A percentile compares a stretch with the other conserved stretches of the same genome.
These are phyloP conservation scores for Tauraco hartlaubi DNA, from an alignment of 2,797 vertebrate genomes.

Conservation along the genomic window DNA sequence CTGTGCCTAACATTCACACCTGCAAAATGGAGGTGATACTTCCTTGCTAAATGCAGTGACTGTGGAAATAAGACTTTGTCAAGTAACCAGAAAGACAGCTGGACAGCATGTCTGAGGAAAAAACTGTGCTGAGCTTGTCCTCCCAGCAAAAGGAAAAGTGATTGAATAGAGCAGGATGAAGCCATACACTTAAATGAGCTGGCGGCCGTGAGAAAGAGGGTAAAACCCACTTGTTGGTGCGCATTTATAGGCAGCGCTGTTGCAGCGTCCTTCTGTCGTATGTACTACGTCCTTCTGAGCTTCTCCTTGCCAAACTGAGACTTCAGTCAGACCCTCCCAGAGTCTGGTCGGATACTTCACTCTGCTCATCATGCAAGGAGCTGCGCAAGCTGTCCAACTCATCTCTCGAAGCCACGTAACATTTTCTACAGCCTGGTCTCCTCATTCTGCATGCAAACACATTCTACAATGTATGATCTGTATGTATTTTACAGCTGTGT, in stretches of 20 bases:
- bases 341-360: neutral
- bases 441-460: neutral
- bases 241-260: neutral
- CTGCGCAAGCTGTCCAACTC: neutral
- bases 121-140: neutral
- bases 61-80: neutral
- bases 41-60: neutral
- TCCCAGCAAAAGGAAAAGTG: neutral
- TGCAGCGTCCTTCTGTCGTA: neutral
- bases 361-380: neutral
- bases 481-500: no score
- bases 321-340: neutral
- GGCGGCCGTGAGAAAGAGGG: neutral
- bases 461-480: neutral
- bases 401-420: accelerated
- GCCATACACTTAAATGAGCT: neutral
- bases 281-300: neutral
- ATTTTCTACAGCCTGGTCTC: neutral
- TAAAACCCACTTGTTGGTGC: neutral
- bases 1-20: neutral
- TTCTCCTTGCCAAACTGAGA: neutral
- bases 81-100: neutral
- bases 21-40: neutral
- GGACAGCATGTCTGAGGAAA: neutral
- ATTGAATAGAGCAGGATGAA: neutral